Evolutionary conservation across 2,113 vertebrate genomes (phyloP), one percentile per base, ranked within the genome.

Genomic region (Caranx ignobilis): DNA sequence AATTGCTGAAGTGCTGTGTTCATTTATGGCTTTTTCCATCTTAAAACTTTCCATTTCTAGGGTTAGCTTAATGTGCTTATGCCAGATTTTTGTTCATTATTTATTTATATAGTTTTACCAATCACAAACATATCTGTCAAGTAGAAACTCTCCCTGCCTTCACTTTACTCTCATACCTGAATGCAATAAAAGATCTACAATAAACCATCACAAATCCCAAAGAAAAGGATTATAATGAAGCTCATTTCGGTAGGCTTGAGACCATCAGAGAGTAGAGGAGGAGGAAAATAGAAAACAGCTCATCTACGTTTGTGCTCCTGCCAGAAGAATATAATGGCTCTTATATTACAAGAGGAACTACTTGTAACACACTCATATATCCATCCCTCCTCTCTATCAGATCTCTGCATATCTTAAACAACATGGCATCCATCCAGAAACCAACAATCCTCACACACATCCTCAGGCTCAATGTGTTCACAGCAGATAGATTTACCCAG

Each of bases 401-500:
- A 62, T 43, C 31, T 34, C 7, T 63, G 13, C 15, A 70, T 9
- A 12, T 61, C 16, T 57, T 35, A 54, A 76, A 21, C 57, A 56
- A 3, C 3, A 41, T 62, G 10, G 19, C 47, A 41, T 60, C 47
- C 39, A 63, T 32, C 31, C 69, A 76, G 43, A 48, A 0, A 78
- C 39, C 70, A 62, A 70, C 73, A 63, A 19, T 60, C 16, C 70
- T 64, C 74, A 76, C 19, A 11, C 63, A 71, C 73, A 64, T 21
- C 66, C 82, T 64, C 12, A 59, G 59, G 48, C 65, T 77, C 48
- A 48, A 21, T 2, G 21, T 75, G 50, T 76, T 71, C 13, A 63
- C 78, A 81, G 56, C n/a, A 62, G 16, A 69, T n/a, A 73, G 16
- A 83, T 68, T 60, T 19, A 75, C 75, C 72, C 77, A 75, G 32